Conservation (phyloP, 1,140 invertebrate genomes). For the Uloborus diversus region DNA sequence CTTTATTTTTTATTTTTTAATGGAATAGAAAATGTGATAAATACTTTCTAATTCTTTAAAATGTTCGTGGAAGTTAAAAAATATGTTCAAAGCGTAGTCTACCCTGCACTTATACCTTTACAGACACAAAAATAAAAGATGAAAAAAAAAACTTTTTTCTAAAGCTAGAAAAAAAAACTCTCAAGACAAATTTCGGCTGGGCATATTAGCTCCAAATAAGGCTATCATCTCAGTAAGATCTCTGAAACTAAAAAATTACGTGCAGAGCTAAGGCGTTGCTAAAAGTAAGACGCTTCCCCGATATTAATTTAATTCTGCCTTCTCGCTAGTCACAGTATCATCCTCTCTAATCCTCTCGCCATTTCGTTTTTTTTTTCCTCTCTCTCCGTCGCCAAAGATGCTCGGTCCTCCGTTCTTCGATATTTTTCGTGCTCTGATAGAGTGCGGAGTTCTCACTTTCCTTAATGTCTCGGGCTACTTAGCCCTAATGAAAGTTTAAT, state of each 20-base stretch:
- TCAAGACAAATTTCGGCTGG: too few relatives aligned
- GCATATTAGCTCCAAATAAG: too few relatives aligned
- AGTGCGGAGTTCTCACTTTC: not conserved
- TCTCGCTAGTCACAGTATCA: not conserved
- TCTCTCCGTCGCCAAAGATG: not conserved
- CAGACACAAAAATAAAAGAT: not conserved
- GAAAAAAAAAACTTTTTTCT: not conserved
- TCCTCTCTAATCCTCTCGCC: not conserved
- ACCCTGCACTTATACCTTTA: too few relatives aligned
- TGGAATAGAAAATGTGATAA: too few relatives aligned
- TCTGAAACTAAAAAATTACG: too few relatives aligned
- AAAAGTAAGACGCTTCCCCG: not conserved
- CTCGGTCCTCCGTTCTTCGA: not conserved
- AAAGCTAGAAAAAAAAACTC: not conserved
- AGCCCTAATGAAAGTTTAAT: slow-evolving; percentile 55
- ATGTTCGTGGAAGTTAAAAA: too few relatives aligned
- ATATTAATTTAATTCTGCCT: not conserved
- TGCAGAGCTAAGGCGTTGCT: too few relatives aligned
- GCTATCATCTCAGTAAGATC: too few relatives aligned
- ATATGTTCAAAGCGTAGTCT: too few relatives aligned
- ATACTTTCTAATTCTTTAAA: too few relatives aligned
- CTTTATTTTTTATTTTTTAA: too few relatives aligned
- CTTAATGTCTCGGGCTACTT: slow-evolving; percentile 38
- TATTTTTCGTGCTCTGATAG: not conserved
- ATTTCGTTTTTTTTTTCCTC: not conserved